Evolutionary conservation across 2,888 invertebrate genomes (phyloP).

Genomic region (Macaria notata): DNA sequence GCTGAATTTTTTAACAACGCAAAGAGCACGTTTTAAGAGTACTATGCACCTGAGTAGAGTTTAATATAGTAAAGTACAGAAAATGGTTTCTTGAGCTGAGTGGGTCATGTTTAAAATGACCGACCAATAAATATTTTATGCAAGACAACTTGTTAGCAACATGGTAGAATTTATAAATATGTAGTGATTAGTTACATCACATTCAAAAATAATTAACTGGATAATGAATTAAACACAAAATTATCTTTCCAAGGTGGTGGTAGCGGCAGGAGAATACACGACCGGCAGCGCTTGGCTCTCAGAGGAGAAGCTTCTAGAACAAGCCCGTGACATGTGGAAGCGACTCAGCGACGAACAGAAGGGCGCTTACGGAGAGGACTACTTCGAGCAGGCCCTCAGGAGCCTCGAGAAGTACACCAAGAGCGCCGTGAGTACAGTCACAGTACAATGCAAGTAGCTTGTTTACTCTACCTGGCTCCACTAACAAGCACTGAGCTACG

Average conservation of each 20-base stretch:
- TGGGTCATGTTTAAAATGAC: too few species aligned
- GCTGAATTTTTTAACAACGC: background rate
- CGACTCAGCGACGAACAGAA: conserved; percentile 89
- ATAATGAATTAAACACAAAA: too few species aligned
- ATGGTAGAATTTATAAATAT: too few species aligned
- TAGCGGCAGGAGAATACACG: conserved; percentile 92
- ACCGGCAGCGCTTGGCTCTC: conserved; percentile 91
- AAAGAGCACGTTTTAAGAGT: background rate
- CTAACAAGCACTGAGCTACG: too few species aligned
- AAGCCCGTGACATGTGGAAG: conserved; percentile 93
- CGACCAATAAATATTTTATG: too few species aligned
- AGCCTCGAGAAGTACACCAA: conserved; percentile 91
- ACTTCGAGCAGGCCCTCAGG: conserved; percentile 90
- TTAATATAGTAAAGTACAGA: too few species aligned
- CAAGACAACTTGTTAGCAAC: too few species aligned
- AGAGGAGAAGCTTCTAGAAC: conserved; percentile 85
- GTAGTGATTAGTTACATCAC: too few species aligned
- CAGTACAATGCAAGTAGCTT: background rate
- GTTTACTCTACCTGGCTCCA: too few species aligned
- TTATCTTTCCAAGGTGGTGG: conserved; percentile 79
- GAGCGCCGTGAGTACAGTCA: conserved; percentile 79
- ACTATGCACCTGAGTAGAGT: too few species aligned
- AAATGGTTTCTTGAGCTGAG: too few species aligned
- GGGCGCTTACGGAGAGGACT: conserved; percentile 90
- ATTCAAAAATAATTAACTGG: too few species aligned